Base-by-base conservation (phyloP, 2,888 invertebrate genomes). In the Cerceris rybyensis region DNA sequence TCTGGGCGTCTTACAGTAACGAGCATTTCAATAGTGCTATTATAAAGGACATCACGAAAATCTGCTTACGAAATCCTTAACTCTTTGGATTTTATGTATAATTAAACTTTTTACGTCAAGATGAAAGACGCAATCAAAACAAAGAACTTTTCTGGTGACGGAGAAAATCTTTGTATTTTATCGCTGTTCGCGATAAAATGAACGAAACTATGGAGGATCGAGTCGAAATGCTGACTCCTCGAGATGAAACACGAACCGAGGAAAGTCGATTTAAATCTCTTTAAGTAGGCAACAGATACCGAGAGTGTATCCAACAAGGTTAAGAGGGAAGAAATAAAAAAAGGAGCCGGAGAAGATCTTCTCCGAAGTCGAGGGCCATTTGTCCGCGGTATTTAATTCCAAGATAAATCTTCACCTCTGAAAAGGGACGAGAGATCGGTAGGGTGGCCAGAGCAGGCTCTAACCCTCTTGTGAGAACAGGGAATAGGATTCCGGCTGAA, bases 321-420 rank as follows among this genome's bases (percentile, higher is more conserved):
- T 28, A 28, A 28, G 28, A 28, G 28, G 28, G 28, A 28, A 28
- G 28, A 28, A 28, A 28, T 28, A 28, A 14, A 54, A 54, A 54
- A n/a, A 54, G 14, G 54, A 7, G 16, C 14, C 16, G 7, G n/a
- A 54, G 54, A n/a, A 54, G 28, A 28, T 28, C 28, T 28, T 28
- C 28, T 4, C 28, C 28, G 28, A 16, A 16, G 16, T 54, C 54
- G 16, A 54, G 16, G 54, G 57, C 49, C 72, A 66, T 80, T 77
- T 68, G 73, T 65, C 70, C 67, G 46, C 65, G 73, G 77, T 77
- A 80, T 81, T 73, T 80, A 81, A 77, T 76, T 76, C 76, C 65
- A 50, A 14, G 73, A 80, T 77, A 80, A 81, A 81, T 80, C 80
- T 80, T 57, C 57, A 64, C 67, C 75, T 28, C 13, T 17, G 8